Percentiles rank a stretch among this genome's conserved stretches.
Conservation (phyloP, 1,140 invertebrate species). For the Tenebrio molitor region DNA sequence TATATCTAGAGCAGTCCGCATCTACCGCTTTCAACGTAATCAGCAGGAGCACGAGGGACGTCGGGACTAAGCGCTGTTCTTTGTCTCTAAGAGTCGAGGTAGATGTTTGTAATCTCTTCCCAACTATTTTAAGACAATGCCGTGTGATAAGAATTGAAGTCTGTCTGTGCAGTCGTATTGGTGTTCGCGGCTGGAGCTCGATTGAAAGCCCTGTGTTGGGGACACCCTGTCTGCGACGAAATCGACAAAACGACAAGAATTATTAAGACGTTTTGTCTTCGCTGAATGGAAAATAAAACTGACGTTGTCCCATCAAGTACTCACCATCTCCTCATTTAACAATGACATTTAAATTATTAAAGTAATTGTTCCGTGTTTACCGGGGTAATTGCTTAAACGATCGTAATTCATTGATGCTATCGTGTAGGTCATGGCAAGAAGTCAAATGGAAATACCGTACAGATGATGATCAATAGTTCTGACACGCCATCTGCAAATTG, state of each 20-base stretch:
- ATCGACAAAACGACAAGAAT: slow-evolving; percentile 31
- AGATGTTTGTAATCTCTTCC: slow-evolving; percentile 33
- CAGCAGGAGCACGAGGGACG: slow-evolving; percentile 5
- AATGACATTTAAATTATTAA: slow-evolving; percentile 31
- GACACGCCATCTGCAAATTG: slow-evolving; percentile 18
- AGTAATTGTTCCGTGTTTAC: slow-evolving; percentile 28
- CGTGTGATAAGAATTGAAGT: slow-evolving; percentile 36
- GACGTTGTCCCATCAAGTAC: neutral
- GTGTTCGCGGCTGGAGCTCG: slow-evolving; percentile 14
- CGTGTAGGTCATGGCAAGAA: slow-evolving; percentile 17
- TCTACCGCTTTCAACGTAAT: slow-evolving; percentile 18
- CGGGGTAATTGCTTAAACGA: slow-evolving; percentile 15
- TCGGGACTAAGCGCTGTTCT: slow-evolving; percentile 21
- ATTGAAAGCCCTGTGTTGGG: slow-evolving; percentile 5
- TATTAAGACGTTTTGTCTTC: slow-evolving; percentile 32
- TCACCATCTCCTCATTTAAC: slow-evolving; percentile 5
- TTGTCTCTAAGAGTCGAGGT: slow-evolving; percentile 16
- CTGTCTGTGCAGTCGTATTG: neutral
- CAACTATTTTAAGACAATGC: slow-evolving; percentile 37
- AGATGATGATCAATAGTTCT: slow-evolving; percentile 9
- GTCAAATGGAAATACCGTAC: slow-evolving; percentile 16
- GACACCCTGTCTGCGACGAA: slow-evolving; percentile 6
- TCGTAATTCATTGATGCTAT: slow-evolving; percentile 26
- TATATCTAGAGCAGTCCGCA: slow-evolving; percentile 9
- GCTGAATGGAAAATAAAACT: slow-evolving; percentile 17